Percentiles rank a stretch among this genome's conserved stretches.
These are phyloP conservation scores for Trogon surrucura DNA, from an alignment of 2,113 vertebrate species.

Conservation along the genomic window DNA sequence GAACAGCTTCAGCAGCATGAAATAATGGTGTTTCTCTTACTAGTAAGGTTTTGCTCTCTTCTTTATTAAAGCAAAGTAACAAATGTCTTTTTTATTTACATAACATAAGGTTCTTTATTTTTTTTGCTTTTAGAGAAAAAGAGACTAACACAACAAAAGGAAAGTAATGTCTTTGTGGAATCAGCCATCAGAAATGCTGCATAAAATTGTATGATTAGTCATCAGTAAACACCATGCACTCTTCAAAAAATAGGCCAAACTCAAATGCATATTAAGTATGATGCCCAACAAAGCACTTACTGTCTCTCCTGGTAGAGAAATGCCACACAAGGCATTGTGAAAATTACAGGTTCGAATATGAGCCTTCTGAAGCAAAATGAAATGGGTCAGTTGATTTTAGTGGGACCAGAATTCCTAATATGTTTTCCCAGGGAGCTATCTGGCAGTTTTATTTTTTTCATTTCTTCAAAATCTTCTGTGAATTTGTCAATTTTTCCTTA, in stretches of 20 bases:
- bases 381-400: background rate
- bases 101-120: background rate
- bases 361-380: background rate
- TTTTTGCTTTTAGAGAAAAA: background rate
- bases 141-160: background rate
- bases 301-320: background rate
- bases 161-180: background rate
- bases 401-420: background rate
- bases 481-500: background rate
- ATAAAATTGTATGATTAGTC: background rate
- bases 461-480: background rate
- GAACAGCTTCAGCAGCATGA: background rate
- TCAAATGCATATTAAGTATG: background rate
- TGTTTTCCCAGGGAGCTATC: background rate
- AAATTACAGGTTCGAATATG: background rate
- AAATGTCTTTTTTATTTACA: background rate
- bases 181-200: background rate
- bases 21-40: background rate
- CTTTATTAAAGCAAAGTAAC: background rate
- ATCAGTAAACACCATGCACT: background rate
- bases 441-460: background rate
- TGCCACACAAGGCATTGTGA: background rate
- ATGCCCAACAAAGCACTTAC: background rate
- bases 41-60: background rate
- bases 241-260: conserved; percentile 22